A percentile compares a stretch with the other conserved stretches of the same genome.
Evolutionary conservation across 2,797 vertebrate genomes (phyloP).

Genomic region (Lutra lutra): DNA sequence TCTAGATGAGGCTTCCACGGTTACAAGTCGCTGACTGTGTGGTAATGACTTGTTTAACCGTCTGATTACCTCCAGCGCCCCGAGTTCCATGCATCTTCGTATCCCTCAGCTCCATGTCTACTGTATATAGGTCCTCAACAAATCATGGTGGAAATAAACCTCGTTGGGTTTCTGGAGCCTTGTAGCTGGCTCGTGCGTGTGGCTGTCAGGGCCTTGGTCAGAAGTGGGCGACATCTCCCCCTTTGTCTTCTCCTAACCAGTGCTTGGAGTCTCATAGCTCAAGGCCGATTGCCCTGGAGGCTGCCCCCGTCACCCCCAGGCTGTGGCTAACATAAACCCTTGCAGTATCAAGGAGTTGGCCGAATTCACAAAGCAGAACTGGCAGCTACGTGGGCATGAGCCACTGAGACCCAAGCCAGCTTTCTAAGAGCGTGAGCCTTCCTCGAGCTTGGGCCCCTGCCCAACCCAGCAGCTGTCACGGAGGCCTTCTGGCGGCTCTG

Average conservation of each 20-base stretch:
- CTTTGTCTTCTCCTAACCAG: background rate
- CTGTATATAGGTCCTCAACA: background rate
- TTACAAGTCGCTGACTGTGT: background rate
- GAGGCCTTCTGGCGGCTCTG: background rate
- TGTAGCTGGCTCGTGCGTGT: background rate
- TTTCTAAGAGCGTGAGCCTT: background rate
- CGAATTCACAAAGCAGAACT: background rate
- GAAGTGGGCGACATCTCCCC: background rate
- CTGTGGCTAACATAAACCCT: background rate
- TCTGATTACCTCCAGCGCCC: background rate
- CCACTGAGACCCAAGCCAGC: background rate
- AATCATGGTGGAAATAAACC: background rate
- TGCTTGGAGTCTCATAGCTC: background rate
- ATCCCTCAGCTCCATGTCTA: background rate
- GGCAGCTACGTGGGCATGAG: background rate
- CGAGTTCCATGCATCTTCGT: background rate
- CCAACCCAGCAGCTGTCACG: background rate
- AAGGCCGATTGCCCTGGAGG: background rate
- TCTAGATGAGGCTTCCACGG: background rate
- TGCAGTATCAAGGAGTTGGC: background rate
- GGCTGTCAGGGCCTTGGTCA: background rate
- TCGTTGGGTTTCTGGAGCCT: background rate
- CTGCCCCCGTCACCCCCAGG: fast-evolving
- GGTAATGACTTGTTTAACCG: background rate
- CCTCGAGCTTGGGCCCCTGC: background rate